Percentiles rank a stretch among this genome's conserved stretches.
Evolutionary conservation across 2,888 invertebrate genomes (phyloP).

Genomic region (Xestia ashworthii): DNA sequence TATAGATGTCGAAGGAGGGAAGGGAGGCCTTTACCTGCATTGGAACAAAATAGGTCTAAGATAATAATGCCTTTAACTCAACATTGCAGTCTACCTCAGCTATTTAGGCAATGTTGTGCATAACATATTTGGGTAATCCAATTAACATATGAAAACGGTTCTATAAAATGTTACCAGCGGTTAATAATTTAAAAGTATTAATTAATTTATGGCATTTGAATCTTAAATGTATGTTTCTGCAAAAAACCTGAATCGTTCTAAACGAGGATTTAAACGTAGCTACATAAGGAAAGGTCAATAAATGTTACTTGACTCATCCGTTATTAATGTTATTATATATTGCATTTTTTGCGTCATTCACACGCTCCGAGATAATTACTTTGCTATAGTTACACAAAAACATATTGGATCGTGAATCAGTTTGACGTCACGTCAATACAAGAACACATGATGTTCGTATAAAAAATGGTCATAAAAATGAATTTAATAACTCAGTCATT

Average conservation of each 20-base stretch:
- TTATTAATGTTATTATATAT: slow-evolving; percentile 30
- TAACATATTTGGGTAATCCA: neutral
- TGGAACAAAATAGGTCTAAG: too few relatives aligned
- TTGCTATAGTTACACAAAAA: slow-evolving; percentile 43
- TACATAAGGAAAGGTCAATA: slow-evolving; percentile 57
- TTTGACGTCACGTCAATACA: slow-evolving; percentile 44
- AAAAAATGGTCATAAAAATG: slow-evolving; percentile 17
- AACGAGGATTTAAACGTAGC: slow-evolving; percentile 32
- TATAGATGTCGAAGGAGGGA: too few relatives aligned
- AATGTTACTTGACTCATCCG: slow-evolving; percentile 43
- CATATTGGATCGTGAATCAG: slow-evolving; percentile 40
- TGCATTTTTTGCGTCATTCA: slow-evolving; percentile 57
- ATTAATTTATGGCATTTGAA: slow-evolving; percentile 1
- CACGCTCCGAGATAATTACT: slow-evolving; percentile 56
- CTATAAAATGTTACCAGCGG: neutral
- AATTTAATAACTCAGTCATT: slow-evolving; percentile 33
- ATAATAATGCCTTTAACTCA: too few relatives aligned
- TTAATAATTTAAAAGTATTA: neutral
- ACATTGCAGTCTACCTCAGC: neutral
- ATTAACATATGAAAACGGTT: neutral
- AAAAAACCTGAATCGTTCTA: slow-evolving; percentile 48
- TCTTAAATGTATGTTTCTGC: slow-evolving; percentile 10
- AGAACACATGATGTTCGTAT: slow-evolving; percentile 14
- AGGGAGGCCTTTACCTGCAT: too few relatives aligned
- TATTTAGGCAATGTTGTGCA: neutral